These are phyloP conservation scores for Psophia crepitans DNA, from an alignment of 2,113 vertebrate genomes.

Conservation along the genomic window DNA sequence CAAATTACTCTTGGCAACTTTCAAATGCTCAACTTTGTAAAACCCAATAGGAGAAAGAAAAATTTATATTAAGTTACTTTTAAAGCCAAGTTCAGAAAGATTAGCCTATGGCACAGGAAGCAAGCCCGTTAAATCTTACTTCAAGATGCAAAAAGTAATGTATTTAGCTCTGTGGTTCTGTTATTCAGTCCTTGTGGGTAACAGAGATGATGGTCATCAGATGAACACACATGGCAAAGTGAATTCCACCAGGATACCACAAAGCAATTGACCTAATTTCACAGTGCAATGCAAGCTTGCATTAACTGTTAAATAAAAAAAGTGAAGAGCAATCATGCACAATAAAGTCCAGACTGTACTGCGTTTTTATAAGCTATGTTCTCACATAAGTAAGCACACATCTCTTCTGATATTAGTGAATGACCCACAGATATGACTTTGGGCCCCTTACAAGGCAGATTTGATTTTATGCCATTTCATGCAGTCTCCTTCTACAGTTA, in stretches of 20 bases:
- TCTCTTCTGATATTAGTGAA: neutral
- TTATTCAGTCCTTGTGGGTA: neutral
- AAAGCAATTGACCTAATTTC: constrained; percentile 19
- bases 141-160: neutral
- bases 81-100: neutral
- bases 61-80: neutral
- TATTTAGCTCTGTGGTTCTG: neutral
- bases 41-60: neutral
- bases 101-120: neutral
- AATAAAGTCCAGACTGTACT: neutral
- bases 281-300: neutral
- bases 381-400: neutral
- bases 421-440: neutral
- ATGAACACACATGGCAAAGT: neutral
- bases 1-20: neutral
- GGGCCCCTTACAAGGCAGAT: neutral
- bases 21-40: neutral
- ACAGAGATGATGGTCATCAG: neutral
- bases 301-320: neutral
- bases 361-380: neutral
- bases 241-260: neutral
- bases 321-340: neutral
- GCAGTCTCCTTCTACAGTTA: neutral
- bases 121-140: neutral
- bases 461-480: neutral